Evolutionary conservation across 2,113 vertebrate species (phyloP).

Genomic region (Albula goreensis): DNA sequence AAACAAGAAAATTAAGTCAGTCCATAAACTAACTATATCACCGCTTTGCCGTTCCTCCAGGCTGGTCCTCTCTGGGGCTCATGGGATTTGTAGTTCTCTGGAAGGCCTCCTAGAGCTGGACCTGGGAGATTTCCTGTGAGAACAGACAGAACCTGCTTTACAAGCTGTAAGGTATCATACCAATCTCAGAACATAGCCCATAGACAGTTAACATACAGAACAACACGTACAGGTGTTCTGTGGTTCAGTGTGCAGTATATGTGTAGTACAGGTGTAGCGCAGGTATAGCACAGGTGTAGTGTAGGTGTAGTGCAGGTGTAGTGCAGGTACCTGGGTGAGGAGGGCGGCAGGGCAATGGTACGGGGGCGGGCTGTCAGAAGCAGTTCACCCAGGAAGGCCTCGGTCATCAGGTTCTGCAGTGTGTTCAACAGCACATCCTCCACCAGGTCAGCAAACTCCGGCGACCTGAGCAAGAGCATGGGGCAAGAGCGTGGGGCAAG

Average conservation of each 20-base stretch:
- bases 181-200: background rate
- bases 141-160: constrained; percentile 7
- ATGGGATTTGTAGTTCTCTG: constrained; percentile 6
- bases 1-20: background rate
- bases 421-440: constrained; percentile 81
- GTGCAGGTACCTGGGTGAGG: constrained; percentile 28
- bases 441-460: constrained; percentile 63
- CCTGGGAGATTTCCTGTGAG: constrained; percentile 31
- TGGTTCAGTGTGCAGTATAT: background rate
- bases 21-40: background rate
- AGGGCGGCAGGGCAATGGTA: constrained; percentile 66
- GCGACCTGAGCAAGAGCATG: constrained; percentile 55
- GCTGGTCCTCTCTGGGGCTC: background rate
- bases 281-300: background rate
- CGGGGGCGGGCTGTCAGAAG: constrained; percentile 74
- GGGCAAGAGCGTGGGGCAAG: too few species aligned
- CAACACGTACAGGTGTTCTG: background rate
- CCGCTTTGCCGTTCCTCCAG: background rate
- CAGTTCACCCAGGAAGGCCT: constrained; percentile 84
- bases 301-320: background rate
- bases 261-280: background rate
- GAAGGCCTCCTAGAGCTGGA: constrained; percentile 21
- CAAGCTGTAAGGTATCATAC: background rate
- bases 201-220: background rate
- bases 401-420: constrained; percentile 84